phyloP scores from a whole-genome alignment of 2,797 vertebrate species.

The Eleutherodactylus coqui region DNA sequence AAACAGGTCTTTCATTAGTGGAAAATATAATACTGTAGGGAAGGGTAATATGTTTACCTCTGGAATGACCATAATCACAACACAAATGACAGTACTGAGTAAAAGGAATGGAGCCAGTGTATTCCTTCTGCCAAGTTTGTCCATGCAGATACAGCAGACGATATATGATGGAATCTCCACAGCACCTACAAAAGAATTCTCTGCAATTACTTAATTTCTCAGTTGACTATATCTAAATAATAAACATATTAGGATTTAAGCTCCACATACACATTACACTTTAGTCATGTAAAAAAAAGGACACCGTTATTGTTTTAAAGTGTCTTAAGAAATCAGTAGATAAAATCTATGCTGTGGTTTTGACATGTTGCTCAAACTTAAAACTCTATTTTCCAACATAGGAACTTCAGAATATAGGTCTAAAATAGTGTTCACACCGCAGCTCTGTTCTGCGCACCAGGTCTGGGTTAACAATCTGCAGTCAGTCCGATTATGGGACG shows the following conservation, averaged over 20 bases:
- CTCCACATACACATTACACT: neutral
- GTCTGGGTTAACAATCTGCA: no score
- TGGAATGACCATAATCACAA: slow-evolving; percentile 84
- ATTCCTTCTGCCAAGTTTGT: slow-evolving; percentile 87
- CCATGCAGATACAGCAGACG: slow-evolving; percentile 86
- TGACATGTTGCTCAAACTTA: no score
- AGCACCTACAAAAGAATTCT: slow-evolving; percentile 77
- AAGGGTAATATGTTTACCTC: slow-evolving; percentile 67
- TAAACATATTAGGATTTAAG: neutral
- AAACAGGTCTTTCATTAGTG: neutral
- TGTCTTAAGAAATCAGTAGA: neutral
- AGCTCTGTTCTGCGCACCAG: no score
- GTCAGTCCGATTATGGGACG: no score
- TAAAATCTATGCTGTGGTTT: no score
- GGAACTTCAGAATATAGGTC: no score
- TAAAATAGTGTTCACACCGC: no score
- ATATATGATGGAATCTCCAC: slow-evolving; percentile 91
- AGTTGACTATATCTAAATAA: neutral
- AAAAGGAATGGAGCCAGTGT: slow-evolving; percentile 85
- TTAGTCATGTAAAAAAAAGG: neutral
- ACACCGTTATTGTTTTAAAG: neutral
- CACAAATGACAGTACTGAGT: slow-evolving; percentile 81
- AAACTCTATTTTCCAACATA: no score
- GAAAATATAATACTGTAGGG: slow-evolving; percentile 19
- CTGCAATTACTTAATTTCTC: neutral